Evolutionary conservation across 2,113 vertebrate genomes (phyloP).

Genomic region (cattle (Bos taurus)): DNA sequence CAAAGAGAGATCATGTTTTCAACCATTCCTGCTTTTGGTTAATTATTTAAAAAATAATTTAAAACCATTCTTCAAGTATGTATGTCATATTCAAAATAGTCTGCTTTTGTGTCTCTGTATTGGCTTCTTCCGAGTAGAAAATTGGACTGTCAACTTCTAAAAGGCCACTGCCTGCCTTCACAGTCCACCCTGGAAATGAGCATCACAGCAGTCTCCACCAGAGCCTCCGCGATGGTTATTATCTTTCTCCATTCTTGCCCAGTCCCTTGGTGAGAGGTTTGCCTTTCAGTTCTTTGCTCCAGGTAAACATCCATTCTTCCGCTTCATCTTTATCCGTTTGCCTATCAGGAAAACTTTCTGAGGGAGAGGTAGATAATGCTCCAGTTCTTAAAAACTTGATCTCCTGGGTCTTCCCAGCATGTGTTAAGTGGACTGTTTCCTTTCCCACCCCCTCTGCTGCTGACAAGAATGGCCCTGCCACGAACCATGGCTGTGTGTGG

Average conservation of each 20-base stretch:
- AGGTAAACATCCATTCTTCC: not conserved
- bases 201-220: not conserved
- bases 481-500: not conserved
- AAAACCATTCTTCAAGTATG: not conserved
- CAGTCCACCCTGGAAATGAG: not conserved
- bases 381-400: not conserved
- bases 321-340: not conserved
- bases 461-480: not conserved
- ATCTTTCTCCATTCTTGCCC: not conserved
- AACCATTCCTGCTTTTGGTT: not conserved
- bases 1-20: not conserved
- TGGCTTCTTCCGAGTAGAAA: not conserved
- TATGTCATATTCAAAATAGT: not conserved
- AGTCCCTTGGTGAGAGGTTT: not conserved
- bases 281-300: not conserved
- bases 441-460: not conserved
- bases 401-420: not conserved
- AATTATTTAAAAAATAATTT: not conserved
- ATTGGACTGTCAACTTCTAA: not conserved
- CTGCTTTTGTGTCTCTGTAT: not conserved
- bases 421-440: not conserved
- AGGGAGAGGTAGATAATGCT: not conserved
- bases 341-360: not conserved
- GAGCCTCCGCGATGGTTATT: not conserved
- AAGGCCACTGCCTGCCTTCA: not conserved